A percentile compares a stretch with the other conserved stretches of the same genome.
phyloP scores from a whole-genome alignment of 2,113 vertebrate genomes.

The Oxyruncus cristatus region DNA sequence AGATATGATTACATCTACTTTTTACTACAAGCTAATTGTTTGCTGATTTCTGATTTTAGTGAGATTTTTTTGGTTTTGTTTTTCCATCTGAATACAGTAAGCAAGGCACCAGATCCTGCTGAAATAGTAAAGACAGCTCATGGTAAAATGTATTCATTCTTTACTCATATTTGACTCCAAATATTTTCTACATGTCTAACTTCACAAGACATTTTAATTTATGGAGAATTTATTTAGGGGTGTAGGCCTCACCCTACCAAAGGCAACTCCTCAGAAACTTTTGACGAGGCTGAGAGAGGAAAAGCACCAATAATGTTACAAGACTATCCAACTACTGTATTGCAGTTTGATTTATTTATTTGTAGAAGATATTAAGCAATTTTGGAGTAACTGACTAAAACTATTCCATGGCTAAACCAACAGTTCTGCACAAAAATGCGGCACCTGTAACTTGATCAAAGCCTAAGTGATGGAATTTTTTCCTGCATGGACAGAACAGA shows the following conservation, averaged over 20 bases:
- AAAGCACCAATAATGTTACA: not conserved
- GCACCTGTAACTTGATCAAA: not conserved
- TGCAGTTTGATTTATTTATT: not conserved
- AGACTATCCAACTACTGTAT: not conserved
- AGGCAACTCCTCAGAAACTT: not conserved
- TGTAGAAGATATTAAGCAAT: not conserved
- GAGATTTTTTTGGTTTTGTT: not conserved
- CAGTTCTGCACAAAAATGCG: not conserved
- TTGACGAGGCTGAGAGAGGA: not conserved
- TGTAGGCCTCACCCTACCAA: not conserved
- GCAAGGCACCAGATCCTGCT: not conserved
- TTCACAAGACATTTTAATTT: not conserved
- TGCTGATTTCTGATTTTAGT: not conserved
- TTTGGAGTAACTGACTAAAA: not conserved
- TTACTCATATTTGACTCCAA: not conserved
- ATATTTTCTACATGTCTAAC: not conserved
- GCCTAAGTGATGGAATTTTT: not conserved
- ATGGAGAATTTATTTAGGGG: rapidly evolving
- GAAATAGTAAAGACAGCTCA: not conserved
- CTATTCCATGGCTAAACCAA: not conserved
- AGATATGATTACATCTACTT: not conserved
- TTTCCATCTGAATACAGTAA: not conserved
- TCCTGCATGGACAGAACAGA: not conserved
- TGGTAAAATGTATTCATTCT: not conserved
- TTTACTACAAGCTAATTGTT: not conserved